Conservation (phyloP, 2,113 vertebrate genomes). For the Arenaria interpres region DNA sequence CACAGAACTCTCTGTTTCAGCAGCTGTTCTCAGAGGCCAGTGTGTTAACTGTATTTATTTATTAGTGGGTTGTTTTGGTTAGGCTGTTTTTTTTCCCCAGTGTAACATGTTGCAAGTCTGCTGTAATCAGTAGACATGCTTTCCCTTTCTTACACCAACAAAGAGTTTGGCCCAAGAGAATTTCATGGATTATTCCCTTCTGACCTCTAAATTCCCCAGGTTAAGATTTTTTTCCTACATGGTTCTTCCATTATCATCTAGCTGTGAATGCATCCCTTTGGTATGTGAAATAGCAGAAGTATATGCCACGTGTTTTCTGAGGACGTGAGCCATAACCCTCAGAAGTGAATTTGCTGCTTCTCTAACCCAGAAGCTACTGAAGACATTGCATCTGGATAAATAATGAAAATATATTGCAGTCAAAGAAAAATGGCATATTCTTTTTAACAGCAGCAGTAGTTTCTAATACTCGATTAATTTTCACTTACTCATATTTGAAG, state of each 20-base stretch:
- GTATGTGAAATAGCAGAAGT: not conserved
- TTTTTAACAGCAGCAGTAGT: not conserved
- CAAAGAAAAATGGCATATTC: not conserved
- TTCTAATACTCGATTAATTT: not conserved
- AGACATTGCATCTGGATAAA: not conserved
- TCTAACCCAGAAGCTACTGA: not conserved
- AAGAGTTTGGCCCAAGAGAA: not conserved
- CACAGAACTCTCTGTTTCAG: not conserved
- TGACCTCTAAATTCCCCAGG: not conserved
- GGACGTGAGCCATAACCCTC: not conserved
- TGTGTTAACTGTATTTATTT: conserved; percentile 38
- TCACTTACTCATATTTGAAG: not conserved
- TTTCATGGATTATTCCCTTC: not conserved
- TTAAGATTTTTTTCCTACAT: not conserved
- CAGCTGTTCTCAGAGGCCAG: conserved; percentile 29
- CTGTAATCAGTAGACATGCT: not conserved
- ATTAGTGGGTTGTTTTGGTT: conserved; percentile 13
- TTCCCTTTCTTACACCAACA: not conserved
- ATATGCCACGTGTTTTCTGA: not conserved
- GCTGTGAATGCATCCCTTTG: not conserved
- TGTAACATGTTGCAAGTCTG: not conserved
- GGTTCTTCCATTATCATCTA: not conserved
- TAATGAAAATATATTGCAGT: not conserved
- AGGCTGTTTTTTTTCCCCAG: not conserved
- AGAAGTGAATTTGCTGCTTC: not conserved